phyloP scores from a whole-genome alignment of 2,113 vertebrate genomes.

The Podarcis muralis region DNA sequence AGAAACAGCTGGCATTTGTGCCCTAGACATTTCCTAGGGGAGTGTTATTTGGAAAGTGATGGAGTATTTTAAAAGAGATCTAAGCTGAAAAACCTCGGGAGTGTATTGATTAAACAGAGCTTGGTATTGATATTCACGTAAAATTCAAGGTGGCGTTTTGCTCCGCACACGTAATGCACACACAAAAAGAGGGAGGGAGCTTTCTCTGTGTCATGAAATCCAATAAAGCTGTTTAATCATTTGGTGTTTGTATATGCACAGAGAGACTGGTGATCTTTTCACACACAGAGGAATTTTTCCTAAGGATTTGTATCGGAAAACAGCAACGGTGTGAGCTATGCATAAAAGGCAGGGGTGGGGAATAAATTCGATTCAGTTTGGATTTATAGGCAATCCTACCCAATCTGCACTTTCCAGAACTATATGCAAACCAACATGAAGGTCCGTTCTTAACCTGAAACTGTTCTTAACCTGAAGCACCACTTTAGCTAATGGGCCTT shows the following conservation, averaged over 20 bases:
- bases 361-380: too few relatives aligned
- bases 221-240: neutral
- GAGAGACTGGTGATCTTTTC: too few relatives aligned
- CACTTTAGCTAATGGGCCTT: too few relatives aligned
- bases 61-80: constrained; percentile 42
- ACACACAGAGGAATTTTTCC: neutral
- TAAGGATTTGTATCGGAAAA: neutral
- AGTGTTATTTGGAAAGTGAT: constrained; percentile 34
- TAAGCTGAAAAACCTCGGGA: constrained; percentile 21
- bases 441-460: too few relatives aligned
- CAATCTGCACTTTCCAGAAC: too few relatives aligned
- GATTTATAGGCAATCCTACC: too few relatives aligned
- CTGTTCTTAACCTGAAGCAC: too few relatives aligned
- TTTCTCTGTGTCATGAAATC: neutral
- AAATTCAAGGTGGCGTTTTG: neutral
- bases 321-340: too few relatives aligned
- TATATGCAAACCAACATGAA: too few relatives aligned
- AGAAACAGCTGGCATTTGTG: constrained; percentile 23
- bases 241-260: neutral
- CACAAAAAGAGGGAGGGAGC: neutral
- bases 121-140: constrained; percentile 30
- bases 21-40: constrained; percentile 26
- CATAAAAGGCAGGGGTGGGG: neutral
- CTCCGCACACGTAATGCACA: neutral
- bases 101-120: constrained; percentile 42